Evolutionary conservation across 2,888 invertebrate species (phyloP).

Genomic region (Pseudococcus viburni): DNA sequence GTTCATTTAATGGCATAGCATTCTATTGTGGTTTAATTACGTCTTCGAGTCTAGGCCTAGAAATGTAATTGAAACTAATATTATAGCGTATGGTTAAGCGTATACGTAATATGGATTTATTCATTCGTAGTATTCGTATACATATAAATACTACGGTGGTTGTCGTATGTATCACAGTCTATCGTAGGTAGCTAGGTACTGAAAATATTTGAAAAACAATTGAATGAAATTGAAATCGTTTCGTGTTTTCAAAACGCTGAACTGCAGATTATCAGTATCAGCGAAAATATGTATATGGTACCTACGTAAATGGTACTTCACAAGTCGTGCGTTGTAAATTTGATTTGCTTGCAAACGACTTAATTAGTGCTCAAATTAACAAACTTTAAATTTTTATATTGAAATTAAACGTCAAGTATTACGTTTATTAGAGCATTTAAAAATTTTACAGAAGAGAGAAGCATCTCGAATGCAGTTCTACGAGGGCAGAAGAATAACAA

Average conservation of each 20-base stretch:
- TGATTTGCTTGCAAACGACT: background rate
- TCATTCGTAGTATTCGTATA: background rate
- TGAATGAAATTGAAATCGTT: background rate
- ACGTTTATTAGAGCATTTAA: too few relatives aligned
- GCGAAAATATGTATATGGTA: background rate
- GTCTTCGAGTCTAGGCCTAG: background rate
- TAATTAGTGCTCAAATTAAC: too few relatives aligned
- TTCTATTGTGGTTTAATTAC: background rate
- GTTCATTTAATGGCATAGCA: background rate
- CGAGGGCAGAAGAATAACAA: too few relatives aligned
- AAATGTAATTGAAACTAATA: slow-evolving; percentile 10
- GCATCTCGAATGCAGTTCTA: too few relatives aligned
- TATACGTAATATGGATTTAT: background rate
- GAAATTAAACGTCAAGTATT: too few relatives aligned
- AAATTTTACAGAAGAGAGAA: too few relatives aligned
- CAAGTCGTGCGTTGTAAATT: background rate
- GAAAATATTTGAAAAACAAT: background rate
- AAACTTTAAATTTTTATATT: too few relatives aligned
- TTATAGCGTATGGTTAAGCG: background rate
- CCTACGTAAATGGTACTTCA: background rate
- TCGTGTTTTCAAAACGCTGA: too few relatives aligned
- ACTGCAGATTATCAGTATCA: background rate
- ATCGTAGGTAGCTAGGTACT: too few relatives aligned
- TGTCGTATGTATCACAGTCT: background rate
- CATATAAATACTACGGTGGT: background rate